Percentiles rank a stretch among this genome's conserved stretches.
phyloP scores from a whole-genome alignment of 2,888 invertebrate species.

The Cartodere bifasciata region DNA sequence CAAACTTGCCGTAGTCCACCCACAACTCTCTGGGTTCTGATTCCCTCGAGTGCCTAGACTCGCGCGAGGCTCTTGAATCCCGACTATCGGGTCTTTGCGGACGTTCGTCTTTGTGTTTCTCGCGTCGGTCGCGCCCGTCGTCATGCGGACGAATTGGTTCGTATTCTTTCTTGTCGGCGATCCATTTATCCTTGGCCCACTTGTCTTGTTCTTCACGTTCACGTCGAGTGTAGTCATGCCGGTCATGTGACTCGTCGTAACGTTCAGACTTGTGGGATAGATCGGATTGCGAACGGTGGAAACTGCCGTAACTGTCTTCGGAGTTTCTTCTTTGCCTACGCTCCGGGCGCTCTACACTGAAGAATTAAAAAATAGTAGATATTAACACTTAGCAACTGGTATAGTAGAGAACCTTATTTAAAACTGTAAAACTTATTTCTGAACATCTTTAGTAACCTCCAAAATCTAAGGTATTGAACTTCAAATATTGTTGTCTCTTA shows the following conservation, averaged over 20 bases:
- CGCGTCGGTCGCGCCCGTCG: conserved; percentile 10
- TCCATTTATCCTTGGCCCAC: conserved; percentile 20
- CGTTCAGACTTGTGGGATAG: conserved; percentile 26
- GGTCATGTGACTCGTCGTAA: conserved; percentile 25
- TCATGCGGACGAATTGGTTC: too few relatives aligned
- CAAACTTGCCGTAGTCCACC: conserved; percentile 28
- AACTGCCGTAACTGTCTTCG: conserved; percentile 26
- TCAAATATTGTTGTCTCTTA: conserved; percentile 2
- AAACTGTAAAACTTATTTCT: too few relatives aligned
- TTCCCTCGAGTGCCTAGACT: conserved; percentile 37
- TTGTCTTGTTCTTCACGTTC: conserved; percentile 26
- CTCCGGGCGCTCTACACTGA: conserved; percentile 20
- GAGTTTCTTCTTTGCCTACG: conserved; percentile 27
- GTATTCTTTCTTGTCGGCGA: conserved; percentile 15
- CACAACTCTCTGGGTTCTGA: conserved; percentile 33
- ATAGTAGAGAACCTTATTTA: too few relatives aligned
- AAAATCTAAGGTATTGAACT: too few relatives aligned
- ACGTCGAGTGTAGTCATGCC: conserved; percentile 18
- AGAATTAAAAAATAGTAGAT: too few relatives aligned
- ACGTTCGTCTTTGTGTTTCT: conserved; percentile 35
- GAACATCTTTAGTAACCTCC: too few relatives aligned
- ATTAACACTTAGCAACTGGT: too few relatives aligned
- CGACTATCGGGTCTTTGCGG: conserved; percentile 46
- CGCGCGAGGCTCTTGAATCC: conserved; percentile 42
- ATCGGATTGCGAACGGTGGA: conserved; percentile 23